Evolutionary conservation across 2,797 vertebrate genomes (phyloP), one percentile per base, ranked within the genome.

Genomic region (Acestrorhynchus altus): DNA sequence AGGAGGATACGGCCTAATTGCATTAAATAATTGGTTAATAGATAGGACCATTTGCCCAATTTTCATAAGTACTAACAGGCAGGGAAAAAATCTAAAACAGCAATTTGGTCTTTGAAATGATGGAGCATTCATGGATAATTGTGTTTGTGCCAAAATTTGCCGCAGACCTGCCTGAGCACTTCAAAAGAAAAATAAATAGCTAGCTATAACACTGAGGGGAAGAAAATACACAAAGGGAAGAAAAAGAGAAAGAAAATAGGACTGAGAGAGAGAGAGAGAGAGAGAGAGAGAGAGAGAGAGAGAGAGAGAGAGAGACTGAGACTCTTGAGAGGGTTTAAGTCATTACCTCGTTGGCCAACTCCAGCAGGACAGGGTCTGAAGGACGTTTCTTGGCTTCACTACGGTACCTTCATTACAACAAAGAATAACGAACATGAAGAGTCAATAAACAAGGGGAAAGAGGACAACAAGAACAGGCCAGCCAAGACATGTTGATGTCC

Each of bases 331-430:
- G 71, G 40, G 70, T 83, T 84, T 70, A 74, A 46, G 71, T 59
- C 74, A 92, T 95, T 96, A 99, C 98, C 97, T 98, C 95, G 93
- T 96, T 96, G 92, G 98, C 96, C 87, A 98, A 87, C 80, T 97
- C 94, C 89, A 98, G 92, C 84, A 98, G 92, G 85, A 96, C 93
- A 12, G 96, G 95, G 87, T 93, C 93, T 84, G 91, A 83, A 87
- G 96, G 93, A 89, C 93, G 93, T 84, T 90, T 91, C 87, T 87
- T 88, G 87, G 96, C 93, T 83, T 94, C 93, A 87, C 87, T 92
- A 89, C 95, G 93, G 90, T 98, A 99, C 93, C 97, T 99, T 93
- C 86, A 90, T 90, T 86, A 92, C 60, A 89, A 91, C 85, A 92
- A 91, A 91, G 80, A 89, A 92, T 74, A 92, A 85, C 83, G 88